Evolutionary conservation across 2,888 invertebrate species (phyloP).

Genomic region (Pyralis farinalis): DNA sequence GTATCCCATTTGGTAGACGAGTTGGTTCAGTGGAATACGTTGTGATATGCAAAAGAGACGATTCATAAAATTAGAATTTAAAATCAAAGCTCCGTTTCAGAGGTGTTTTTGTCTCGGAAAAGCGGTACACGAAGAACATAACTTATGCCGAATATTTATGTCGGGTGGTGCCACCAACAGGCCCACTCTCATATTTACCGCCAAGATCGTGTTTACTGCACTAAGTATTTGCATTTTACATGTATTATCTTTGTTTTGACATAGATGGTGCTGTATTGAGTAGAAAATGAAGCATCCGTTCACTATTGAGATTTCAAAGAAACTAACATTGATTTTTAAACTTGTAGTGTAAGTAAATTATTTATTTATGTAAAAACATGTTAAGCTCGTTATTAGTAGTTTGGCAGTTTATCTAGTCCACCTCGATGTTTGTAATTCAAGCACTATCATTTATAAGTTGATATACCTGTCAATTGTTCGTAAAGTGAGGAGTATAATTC

Average conservation of each 20-base stretch:
- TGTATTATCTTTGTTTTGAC: constrained; percentile 40
- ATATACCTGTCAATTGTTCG: no score
- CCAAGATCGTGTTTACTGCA: constrained; percentile 55
- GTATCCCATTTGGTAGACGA: not conserved
- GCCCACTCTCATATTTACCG: constrained; percentile 54
- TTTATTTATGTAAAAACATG: no score
- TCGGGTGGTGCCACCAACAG: constrained; percentile 56
- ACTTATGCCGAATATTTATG: constrained; percentile 68
- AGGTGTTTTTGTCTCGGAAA: constrained; percentile 63
- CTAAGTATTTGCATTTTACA: constrained; percentile 52
- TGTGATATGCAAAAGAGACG: constrained; percentile 66
- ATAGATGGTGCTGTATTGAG: constrained; percentile 9
- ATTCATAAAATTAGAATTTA: constrained; percentile 76
- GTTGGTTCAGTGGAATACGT: constrained; percentile 32
- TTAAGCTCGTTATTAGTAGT: no score
- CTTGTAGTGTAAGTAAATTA: no score
- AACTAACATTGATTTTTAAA: no score
- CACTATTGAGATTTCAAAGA: no score
- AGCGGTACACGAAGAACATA: constrained; percentile 53
- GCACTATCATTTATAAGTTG: no score
- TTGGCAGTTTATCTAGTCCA: no score
- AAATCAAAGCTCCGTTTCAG: constrained; percentile 68
- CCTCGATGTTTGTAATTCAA: no score
- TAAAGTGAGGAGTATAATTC: no score
- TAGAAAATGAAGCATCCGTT: not conserved